Conservation (phyloP, 2,797 vertebrate genomes). For the Sternarchorhynchus goeldii region DNA sequence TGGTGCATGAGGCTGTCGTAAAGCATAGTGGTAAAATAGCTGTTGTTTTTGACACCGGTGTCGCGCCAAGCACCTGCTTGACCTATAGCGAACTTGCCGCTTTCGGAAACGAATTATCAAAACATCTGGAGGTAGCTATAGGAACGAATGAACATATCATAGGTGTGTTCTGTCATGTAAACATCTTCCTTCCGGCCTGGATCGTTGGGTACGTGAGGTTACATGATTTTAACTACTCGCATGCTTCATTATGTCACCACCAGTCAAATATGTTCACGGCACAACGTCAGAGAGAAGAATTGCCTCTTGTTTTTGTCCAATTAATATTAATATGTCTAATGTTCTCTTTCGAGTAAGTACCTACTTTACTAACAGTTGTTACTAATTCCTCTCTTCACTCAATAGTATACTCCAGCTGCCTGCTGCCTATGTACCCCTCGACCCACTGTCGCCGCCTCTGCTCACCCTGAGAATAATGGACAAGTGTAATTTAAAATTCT, state of each 20-base stretch:
- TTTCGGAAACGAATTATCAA: conserved; percentile 70
- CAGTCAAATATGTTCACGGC: background rate
- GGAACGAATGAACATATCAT: conserved; percentile 63
- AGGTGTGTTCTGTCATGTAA: conserved; percentile 84
- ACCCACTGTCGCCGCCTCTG: conserved; percentile 80
- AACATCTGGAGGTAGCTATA: conserved; percentile 68
- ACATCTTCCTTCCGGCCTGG: conserved; percentile 85
- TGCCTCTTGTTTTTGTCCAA: background rate
- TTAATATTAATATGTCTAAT: background rate
- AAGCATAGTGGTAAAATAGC: conserved; percentile 69
- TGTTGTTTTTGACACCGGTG: conserved; percentile 76
- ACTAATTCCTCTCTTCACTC: background rate
- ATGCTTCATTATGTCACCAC: too few relatives aligned
- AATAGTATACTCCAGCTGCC: conserved; percentile 85
- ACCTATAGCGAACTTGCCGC: conserved; percentile 72
- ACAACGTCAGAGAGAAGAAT: background rate
- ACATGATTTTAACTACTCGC: too few relatives aligned
- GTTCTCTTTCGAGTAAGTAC: too few relatives aligned
- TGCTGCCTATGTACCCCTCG: conserved; percentile 88
- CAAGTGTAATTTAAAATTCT: conserved; percentile 78
- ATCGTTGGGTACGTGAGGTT: conserved; percentile 84
- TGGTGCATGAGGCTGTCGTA: conserved; percentile 73
- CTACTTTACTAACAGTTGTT: background rate
- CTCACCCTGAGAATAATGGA: conserved; percentile 78
- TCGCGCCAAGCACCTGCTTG: conserved; percentile 51